These are phyloP conservation scores for Syrrhaptes paradoxus DNA, from an alignment of 2,113 vertebrate species.

Conservation along the genomic window DNA sequence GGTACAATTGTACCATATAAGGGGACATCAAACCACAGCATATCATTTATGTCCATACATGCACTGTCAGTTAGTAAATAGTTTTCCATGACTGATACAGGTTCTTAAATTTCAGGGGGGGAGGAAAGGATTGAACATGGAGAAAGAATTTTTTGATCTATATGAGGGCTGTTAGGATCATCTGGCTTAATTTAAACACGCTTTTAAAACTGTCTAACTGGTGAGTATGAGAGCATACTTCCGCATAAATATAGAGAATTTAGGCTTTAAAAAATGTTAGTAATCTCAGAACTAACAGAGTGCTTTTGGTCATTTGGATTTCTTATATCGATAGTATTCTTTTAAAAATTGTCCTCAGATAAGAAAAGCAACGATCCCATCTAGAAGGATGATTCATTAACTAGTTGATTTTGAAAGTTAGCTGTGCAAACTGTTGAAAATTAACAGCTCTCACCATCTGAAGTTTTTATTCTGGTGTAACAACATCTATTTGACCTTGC, in stretches of 20 bases:
- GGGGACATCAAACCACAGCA: not conserved
- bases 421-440: slow-evolving; percentile 30
- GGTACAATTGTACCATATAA: not conserved
- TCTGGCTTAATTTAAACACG: not conserved
- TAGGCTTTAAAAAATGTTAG: not conserved
- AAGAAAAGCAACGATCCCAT: not conserved
- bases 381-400: slow-evolving; percentile 11
- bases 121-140: not conserved
- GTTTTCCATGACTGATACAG: not conserved
- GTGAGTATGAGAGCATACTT: not conserved
- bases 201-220: not conserved
- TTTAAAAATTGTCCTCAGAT: not conserved
- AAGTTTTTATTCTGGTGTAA: not conserved
- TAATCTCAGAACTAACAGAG: not conserved
- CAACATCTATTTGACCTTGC: not conserved
- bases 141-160: not conserved
- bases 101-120: not conserved
- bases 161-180: not conserved
- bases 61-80: not conserved
- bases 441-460: not conserved
- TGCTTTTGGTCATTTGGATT: not conserved
- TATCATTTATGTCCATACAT: not conserved
- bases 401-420: slow-evolving; percentile 18
- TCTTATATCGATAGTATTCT: not conserved
- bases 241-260: not conserved